Percentiles rank a stretch among this genome's conserved stretches.
Conservation (phyloP, 2,797 vertebrate species). For the Simalia tracyae region DNA sequence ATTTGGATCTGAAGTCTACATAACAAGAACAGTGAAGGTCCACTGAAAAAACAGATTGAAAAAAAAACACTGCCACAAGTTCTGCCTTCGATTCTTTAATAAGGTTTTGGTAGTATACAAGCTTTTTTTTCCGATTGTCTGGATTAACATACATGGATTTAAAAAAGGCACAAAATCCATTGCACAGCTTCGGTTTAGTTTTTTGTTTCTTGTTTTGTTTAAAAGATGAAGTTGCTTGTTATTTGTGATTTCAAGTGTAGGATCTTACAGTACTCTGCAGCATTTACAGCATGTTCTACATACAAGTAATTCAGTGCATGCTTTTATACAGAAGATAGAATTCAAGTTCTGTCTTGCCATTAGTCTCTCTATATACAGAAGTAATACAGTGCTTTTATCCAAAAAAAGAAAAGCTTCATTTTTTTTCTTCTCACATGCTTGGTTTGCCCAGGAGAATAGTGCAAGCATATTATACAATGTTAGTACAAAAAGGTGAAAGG, state of each 20-base stretch:
- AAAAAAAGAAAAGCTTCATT: slow-evolving; percentile 66
- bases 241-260: slow-evolving; percentile 89
- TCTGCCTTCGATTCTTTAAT: slow-evolving; percentile 88
- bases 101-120: slow-evolving; percentile 91
- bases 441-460: slow-evolving; percentile 78
- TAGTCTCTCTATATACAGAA: slow-evolving; percentile 67
- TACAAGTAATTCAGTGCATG: slow-evolving; percentile 81
- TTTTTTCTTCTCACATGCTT: slow-evolving; percentile 74
- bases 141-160: slow-evolving; percentile 91
- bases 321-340: slow-evolving; percentile 78
- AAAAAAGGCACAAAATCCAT: slow-evolving; percentile 98
- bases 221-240: slow-evolving; percentile 79
- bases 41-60: slow-evolving; percentile 32
- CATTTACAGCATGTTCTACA: slow-evolving; percentile 81
- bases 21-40: not conserved
- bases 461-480: slow-evolving; percentile 93
- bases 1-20: not conserved
- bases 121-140: slow-evolving; percentile 90
- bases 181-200: slow-evolving; percentile 78
- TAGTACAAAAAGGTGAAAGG: slow-evolving; percentile 77
- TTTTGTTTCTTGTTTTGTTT: slow-evolving; percentile 63
- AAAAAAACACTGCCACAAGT: slow-evolving; percentile 60
- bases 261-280: slow-evolving; percentile 87
- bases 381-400: slow-evolving; percentile 70
- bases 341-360: slow-evolving; percentile 61